These are phyloP conservation scores for Cervus canadensis DNA, from an alignment of 2,113 vertebrate genomes.

Conservation along the genomic window DNA sequence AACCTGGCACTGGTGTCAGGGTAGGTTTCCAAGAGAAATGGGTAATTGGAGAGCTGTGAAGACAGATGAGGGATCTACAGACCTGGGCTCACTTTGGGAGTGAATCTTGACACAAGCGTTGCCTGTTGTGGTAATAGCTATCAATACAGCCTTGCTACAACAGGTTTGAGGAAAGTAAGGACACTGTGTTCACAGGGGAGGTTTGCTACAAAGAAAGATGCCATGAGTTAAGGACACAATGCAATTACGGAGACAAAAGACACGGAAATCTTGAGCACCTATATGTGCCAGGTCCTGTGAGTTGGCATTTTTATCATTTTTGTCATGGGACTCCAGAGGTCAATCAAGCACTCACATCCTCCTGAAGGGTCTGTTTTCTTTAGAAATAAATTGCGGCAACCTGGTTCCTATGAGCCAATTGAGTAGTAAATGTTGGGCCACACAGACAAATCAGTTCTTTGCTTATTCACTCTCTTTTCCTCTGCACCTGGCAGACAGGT, in stretches of 20 bases:
- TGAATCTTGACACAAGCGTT: background rate
- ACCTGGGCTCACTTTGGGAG: background rate
- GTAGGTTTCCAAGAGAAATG: conserved; percentile 10
- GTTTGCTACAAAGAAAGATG: background rate
- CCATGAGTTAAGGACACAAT: background rate
- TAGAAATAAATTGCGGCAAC: background rate
- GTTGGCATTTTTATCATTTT: background rate
- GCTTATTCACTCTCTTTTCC: background rate
- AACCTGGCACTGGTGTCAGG: background rate
- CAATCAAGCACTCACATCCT: background rate
- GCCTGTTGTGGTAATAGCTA: background rate
- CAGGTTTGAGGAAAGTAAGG: background rate
- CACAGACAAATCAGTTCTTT: background rate
- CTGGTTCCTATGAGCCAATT: background rate
- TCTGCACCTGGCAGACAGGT: background rate
- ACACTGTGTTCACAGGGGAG: background rate
- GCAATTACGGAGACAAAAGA: background rate
- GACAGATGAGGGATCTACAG: background rate
- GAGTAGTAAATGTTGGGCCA: background rate
- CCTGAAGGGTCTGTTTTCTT: background rate
- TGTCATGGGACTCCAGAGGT: background rate
- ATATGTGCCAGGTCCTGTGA: background rate
- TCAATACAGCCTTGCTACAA: background rate
- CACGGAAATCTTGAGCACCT: background rate
- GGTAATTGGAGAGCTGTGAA: background rate